Conservation (phyloP, 2,888 invertebrate genomes). For the Leuctra nigra region DNA sequence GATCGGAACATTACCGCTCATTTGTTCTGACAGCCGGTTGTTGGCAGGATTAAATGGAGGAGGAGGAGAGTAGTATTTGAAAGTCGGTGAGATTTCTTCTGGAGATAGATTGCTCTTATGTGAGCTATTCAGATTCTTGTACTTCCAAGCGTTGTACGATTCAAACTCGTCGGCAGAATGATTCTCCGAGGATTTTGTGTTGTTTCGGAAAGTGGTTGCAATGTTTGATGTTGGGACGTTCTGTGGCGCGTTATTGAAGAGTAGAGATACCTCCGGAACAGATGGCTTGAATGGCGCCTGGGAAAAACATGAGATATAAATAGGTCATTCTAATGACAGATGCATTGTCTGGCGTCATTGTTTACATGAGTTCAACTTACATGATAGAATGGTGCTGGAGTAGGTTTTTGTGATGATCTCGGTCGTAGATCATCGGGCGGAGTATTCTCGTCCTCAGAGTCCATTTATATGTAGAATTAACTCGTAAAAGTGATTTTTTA, state of each 20-base stretch:
- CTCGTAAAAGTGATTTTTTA: no score
- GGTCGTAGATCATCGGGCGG: slow-evolving; percentile 8
- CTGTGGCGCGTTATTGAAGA: neutral
- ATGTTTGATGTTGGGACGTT: neutral
- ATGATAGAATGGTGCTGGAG: slow-evolving; percentile 11
- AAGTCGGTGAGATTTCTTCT: neutral
- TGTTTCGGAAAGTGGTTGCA: neutral
- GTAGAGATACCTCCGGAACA: slow-evolving; percentile 8
- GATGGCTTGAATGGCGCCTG: slow-evolving; percentile 8
- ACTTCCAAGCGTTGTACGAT: slow-evolving; percentile 8
- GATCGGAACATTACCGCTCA: no score
- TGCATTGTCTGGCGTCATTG: neutral
- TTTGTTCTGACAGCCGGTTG: neutral
- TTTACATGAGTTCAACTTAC: no score
- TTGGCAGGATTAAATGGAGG: neutral
- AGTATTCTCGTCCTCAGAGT: slow-evolving; percentile 1
- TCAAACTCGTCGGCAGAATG: neutral
- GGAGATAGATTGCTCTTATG: neutral
- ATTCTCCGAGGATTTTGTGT: neutral
- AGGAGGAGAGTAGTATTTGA: slow-evolving; percentile 2
- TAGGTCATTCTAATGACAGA: neutral
- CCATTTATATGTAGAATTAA: no score
- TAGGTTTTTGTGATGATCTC: neutral
- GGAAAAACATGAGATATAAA: no score
- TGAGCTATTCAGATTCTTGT: neutral